Evolutionary conservation across 92 coral and sea anemone genomes (phyloP), one percentile per base, ranked within the genome.

Genomic region (Actinostola sp.): DNA sequence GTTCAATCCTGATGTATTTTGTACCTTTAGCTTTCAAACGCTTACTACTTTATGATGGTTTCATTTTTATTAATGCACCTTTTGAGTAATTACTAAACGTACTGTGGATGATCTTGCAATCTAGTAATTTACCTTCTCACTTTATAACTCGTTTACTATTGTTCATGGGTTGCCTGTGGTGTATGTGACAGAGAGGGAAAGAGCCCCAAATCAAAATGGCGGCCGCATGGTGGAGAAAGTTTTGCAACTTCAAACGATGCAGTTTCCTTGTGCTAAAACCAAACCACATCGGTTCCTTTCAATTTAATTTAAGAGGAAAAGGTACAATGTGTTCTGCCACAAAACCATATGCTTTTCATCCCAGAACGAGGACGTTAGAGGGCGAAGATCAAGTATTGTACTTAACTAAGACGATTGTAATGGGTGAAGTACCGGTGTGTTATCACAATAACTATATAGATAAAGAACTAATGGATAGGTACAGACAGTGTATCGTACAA

Each of bases 311-410:
- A 19, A 14, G 43, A 21, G 32, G 68, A 24, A 30, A 48, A 3
- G 66, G 33, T 27, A 30, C 45, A 10, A 27, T 61, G 25, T 59
- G 64, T 25, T 23, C 83, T 19, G 72, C 70, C 10, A 78, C 50
- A 50, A 82, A 86, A 12, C 94, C 93, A n/a, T 91, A 79, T 61
- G 80, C 92, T 38, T 94, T 88, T 52, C 98, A 94, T 29, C 97
- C 98, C 35, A 87, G 76, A 67, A 89, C 89, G 27, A 88, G 97
- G n/a, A 86, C 93, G 13, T 43, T 94, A 58, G 97, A 94, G 58
- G 73, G 97, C 35, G 93, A 88, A 50, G 58, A 51, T 25, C 98
- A 94, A 76, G 87, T 88, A 2, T 67, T 94, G 51, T 87, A 84
- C 76, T 63, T 91, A 44, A 91, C 98, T 23, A 94, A 93, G 70